Evolutionary conservation across 2,797 vertebrate species (phyloP).

Genomic region (Erethizon dorsatum): DNA sequence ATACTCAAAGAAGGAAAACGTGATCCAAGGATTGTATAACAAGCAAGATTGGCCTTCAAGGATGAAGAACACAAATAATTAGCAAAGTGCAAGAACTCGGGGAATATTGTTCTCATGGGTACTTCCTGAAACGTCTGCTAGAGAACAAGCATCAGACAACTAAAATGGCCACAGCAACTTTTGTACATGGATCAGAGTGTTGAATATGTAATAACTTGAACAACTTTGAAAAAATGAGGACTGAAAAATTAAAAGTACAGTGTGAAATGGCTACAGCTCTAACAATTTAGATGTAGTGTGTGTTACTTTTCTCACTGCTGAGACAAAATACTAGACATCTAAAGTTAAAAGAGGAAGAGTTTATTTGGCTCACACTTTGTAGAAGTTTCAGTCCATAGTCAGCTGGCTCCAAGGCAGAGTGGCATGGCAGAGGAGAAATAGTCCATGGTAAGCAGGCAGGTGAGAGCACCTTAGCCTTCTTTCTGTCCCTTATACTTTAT

Average conservation of each 20-base stretch:
- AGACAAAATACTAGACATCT: neutral
- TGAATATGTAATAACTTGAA: neutral
- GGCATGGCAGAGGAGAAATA: neutral
- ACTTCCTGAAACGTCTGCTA: neutral
- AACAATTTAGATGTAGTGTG: neutral
- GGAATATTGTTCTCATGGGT: neutral
- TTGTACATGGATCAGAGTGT: neutral
- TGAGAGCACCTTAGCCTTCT: neutral
- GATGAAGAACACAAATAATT: neutral
- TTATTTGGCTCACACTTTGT: neutral
- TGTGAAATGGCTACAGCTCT: neutral
- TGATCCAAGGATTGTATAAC: neutral
- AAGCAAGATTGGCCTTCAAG: neutral
- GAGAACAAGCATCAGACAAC: neutral
- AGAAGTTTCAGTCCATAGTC: neutral
- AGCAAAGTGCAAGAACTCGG: neutral
- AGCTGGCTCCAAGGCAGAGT: neutral
- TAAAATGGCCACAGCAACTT: neutral
- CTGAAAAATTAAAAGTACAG: neutral
- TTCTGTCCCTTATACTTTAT: neutral
- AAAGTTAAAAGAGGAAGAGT: neutral
- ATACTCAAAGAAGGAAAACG: slow-evolving; percentile 12
- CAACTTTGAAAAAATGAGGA: neutral
- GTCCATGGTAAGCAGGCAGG: neutral
- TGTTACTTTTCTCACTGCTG: neutral